phyloP scores from a whole-genome alignment of 2,113 vertebrate species.

The Emydocephalus ijimae region DNA sequence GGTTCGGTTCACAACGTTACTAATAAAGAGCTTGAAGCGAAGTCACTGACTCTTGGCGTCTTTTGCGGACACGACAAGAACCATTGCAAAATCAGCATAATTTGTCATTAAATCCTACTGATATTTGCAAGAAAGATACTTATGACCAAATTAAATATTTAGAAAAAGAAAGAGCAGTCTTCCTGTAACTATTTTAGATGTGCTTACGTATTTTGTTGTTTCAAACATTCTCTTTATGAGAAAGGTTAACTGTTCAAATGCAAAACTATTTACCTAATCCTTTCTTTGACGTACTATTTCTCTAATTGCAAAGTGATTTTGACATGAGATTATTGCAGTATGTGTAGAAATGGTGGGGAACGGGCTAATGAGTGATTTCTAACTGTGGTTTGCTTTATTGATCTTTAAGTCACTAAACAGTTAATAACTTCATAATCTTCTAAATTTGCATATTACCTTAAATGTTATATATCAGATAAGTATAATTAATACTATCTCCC shows the following conservation, averaged over 20 bases:
- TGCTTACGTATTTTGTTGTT: background rate
- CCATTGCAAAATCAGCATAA: background rate
- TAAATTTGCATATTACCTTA: background rate
- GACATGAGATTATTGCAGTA: background rate
- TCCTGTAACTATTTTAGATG: background rate
- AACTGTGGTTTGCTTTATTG: background rate
- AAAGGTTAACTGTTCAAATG: background rate
- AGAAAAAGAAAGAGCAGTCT: background rate
- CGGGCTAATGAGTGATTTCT: background rate
- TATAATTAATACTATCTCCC: background rate
- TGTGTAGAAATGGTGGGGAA: background rate
- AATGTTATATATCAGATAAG: background rate
- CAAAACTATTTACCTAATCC: background rate
- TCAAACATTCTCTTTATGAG: background rate
- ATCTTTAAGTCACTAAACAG: background rate
- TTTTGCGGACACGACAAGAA: too few relatives aligned
- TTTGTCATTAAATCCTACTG: background rate
- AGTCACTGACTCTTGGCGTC: too few relatives aligned
- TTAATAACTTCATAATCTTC: background rate
- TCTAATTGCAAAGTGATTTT: background rate
- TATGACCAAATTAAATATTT: background rate
- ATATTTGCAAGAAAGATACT: background rate
- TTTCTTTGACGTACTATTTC: background rate
- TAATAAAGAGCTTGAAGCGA: too few relatives aligned
- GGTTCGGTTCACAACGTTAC: too few relatives aligned